phyloP scores from a whole-genome alignment of 2,797 vertebrate genomes.

The Coregonus suidteri region DNA sequence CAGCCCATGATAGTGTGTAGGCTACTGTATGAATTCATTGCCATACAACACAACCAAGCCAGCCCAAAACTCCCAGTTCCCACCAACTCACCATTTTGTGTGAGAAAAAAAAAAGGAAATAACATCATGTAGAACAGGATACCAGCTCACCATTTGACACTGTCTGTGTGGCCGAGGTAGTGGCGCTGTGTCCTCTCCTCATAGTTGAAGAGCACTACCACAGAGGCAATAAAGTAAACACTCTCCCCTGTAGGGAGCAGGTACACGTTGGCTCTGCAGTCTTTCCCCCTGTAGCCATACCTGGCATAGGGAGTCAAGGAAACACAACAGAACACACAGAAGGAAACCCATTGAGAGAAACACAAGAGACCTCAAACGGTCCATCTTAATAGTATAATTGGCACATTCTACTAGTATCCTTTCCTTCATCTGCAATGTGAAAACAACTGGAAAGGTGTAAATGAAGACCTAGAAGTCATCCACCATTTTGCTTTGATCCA shows the following conservation, averaged over 20 bases:
- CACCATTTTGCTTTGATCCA: not conserved
- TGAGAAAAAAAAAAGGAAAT: not conserved
- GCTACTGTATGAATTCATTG: not conserved
- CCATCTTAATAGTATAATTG: not conserved
- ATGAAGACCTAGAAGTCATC: too few species aligned
- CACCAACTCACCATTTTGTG: constrained; percentile 84
- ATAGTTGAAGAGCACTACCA: constrained; percentile 94
- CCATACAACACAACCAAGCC: not conserved
- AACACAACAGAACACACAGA: constrained; percentile 14
- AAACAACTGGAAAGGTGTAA: not conserved
- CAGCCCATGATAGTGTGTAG: not conserved
- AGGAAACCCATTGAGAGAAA: not conserved
- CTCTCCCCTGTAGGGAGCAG: constrained; percentile 96
- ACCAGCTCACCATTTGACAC: constrained; percentile 90
- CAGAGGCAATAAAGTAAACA: constrained; percentile 94
- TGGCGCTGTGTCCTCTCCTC: constrained; percentile 94
- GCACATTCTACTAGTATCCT: too few species aligned
- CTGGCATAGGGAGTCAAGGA: constrained; percentile 74
- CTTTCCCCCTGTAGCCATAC: constrained; percentile 94
- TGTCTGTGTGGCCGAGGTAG: constrained; percentile 96
- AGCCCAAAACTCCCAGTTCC: not conserved
- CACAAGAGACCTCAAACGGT: not conserved
- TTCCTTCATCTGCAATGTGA: not conserved
- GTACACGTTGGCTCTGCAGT: constrained; percentile 94
- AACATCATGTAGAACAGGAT: not conserved